These are phyloP conservation scores for Panagrolaimus sp. DNA, from an alignment of 1,140 invertebrate species.

Conservation along the genomic window DNA sequence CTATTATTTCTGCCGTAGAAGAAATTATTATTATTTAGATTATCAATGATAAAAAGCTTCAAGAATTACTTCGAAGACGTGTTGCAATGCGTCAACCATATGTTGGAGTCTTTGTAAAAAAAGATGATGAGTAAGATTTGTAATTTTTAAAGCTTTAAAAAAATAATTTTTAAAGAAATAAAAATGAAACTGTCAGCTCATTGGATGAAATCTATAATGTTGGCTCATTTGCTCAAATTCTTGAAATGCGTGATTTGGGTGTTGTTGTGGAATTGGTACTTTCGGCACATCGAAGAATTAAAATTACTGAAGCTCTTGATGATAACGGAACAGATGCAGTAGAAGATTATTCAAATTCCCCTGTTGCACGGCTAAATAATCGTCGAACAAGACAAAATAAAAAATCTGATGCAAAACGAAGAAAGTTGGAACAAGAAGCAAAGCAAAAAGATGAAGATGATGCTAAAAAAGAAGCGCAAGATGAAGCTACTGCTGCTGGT, in stretches of 20 bases:
- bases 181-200: conserved; percentile 69
- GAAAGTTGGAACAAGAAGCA: conserved; percentile 10
- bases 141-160: conserved; percentile 28
- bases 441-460: conserved; percentile 32
- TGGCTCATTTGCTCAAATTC: conserved; percentile 95
- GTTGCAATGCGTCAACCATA: conserved; percentile 93
- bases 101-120: conserved; percentile 92
- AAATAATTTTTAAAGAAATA: conserved; percentile 39
- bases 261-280: conserved; percentile 76
- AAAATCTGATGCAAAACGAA: conserved; percentile 3
- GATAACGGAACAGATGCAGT: conserved; percentile 18
- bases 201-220: conserved; percentile 81
- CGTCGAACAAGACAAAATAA: conserved; percentile 23
- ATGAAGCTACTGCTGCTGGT: background rate
- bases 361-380: conserved; percentile 27
- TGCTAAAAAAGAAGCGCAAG: conserved; percentile 65
- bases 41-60: conserved; percentile 76
- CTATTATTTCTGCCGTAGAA: background rate
- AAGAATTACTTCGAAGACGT: conserved; percentile 84
- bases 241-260: conserved; percentile 90
- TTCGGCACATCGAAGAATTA: conserved; percentile 53
- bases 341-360: conserved; percentile 12
- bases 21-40: conserved; percentile 37
- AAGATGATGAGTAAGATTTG: conserved; percentile 71
- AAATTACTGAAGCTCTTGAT: conserved; percentile 35